Evolutionary conservation across 2,888 invertebrate genomes (phyloP), one percentile per base, ranked within the genome.

Genomic region (Xestia sexstrigata): DNA sequence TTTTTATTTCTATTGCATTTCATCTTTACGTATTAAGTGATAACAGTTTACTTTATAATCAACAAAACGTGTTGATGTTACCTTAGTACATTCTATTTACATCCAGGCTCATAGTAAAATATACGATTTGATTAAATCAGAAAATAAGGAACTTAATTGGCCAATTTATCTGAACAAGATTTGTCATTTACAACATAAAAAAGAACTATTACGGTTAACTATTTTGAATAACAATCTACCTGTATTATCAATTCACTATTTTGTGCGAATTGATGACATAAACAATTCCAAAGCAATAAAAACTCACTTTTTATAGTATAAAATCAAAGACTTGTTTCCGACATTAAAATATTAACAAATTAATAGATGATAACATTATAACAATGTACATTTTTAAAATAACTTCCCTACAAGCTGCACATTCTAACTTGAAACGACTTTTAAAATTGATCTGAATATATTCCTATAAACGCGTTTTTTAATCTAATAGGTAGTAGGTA

Each of bases 1-100:
- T 74, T 85, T 84, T 85, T 85, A 78, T 85, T 82, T 72, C 42
- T 67, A 60, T 74, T 74, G 67, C 52, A 74, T 81, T 84, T 76
- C 30, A 70, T 74, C 23, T 74, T 69, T 55, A 71, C n/a, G 47
- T 73, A 78, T 1, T 69, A 55, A 67, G 47, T 73, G 73, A 2
- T 69, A 55, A 70, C 62, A 35, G 30, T 35, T 69, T 58, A 49
- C 55, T n/a, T 66, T 42, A 42, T 42, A 42, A 7, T 23, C 20
- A 66, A 58, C 30, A 35, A 49, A 35, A n/a, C 35, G 26, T 66
- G 49, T 75, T 67, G 23, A 30, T 35, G n/a, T 35, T 69, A 35
- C 23, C 35, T 70, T 30, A 60, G 63, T 68, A 70, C 13, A 62
- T 45, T 47, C 3, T 58, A 79, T 74, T 74, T 68, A 63, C 49